Base-by-base conservation (phyloP, 2,797 vertebrate genomes). In the Chanos chanos region DNA sequence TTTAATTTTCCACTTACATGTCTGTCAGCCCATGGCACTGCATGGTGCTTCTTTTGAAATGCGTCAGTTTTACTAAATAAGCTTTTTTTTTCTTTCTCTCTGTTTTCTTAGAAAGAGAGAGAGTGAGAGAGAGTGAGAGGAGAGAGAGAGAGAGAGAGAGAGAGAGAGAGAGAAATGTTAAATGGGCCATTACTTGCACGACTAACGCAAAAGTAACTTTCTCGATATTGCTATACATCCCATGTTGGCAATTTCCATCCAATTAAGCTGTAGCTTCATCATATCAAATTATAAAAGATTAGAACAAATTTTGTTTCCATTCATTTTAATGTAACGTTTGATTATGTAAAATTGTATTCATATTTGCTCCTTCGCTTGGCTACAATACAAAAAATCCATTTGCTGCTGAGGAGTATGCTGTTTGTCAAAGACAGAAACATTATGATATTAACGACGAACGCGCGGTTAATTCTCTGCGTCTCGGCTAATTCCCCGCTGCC, bases 381-480 rank as follows among this genome's bases (percentile, higher is more conserved):
- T 25, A 13, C 45, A 7, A 13, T 7, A 7, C 24, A 25, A 45
- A 45, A 4, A 48, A 45, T 45, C 13, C 24, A 16, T 30, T 27
- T 47, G 27, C 22, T 5, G 44, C 44, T 27, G 13, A 47, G 44
- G 44, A 15, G n/a, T 44, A 25, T 22, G 5, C 12, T 37, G 22
- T 61, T 41, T 51, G 8, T 39, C 7, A 30, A 39, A 19, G 36
- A 13, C 12, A 9, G 16, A 31, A 48, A 30, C 39, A 41, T 8
- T 40, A 50, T 60, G 33, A 60, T 41, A 47, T 41, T 22, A 25
- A 24, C n/a, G 25, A 48, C 24, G 48, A 25, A 48, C 28, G 45
- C 18, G 33, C 18, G 31, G 5, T 41, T 50, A 8, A 0, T 24
- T 40, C 50, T 22, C 12, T 0, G 4, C 50, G 45, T 40, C 37